Base-by-base conservation (phyloP, 1,140 invertebrate genomes). In the Sycobia sp. region DNA sequence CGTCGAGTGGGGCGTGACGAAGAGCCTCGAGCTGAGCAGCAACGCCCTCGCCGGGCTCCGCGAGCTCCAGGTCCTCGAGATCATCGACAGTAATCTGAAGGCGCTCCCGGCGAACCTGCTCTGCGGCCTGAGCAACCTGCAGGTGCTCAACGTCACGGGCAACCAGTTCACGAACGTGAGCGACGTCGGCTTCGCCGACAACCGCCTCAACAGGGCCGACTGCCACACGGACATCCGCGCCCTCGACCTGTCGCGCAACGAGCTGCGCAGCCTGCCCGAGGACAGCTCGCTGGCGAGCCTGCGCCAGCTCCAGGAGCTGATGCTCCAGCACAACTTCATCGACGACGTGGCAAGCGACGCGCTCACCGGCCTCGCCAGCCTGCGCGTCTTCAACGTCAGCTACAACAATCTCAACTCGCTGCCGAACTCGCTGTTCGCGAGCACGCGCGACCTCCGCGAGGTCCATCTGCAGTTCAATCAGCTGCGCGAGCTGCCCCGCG, bases 381-480 rank as follows among this genome's bases (percentile, higher is more conserved):
- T 96, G 65, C 84, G 89, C 65, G 86, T 91, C 20, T 84, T 96
- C 18, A 94, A 96, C 81, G 84, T 94, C 75, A 93, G 92, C 47
- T 87, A 90, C 73, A 96, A 96, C 74, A 86, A 87, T 54, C 78
- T 96, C 68, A 86, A 88, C 59, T 86, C 86, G 0, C 72, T 95
- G 71, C 92, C 92, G 0, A 88, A 91, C 68, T 87, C 87, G 1
- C 71, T 95, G 27, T 95, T 95, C 72, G 86, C 87, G 9, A 88
- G 88, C 64, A 89, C 87, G 34, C 85, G 87, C 66, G 90, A 93
- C 71, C 79, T 95, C 11, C 84, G 89, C n/a, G 91, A 94, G 81
- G 88, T 95, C 18, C 89, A 94, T 75, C 79, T 94, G 65, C 89
- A 92, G 67, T 86, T 90, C 74, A 94, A 94, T 72, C 89, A 90